Percentiles rank a stretch among this genome's conserved stretches.
phyloP scores from a whole-genome alignment of 2,888 invertebrate species.

The Blera fallax region DNA sequence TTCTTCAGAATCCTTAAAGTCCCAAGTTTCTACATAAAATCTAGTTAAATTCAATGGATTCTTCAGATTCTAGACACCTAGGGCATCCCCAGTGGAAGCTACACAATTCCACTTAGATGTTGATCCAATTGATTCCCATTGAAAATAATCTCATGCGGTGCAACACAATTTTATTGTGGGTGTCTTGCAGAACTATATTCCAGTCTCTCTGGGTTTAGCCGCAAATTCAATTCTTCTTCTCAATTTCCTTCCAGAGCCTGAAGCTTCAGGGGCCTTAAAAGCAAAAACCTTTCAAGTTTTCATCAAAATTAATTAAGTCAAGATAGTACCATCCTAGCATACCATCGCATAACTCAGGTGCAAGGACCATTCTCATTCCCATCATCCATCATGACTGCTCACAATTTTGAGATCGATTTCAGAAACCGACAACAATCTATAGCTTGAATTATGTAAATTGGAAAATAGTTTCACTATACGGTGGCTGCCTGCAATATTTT shows the following conservation, averaged over 20 bases:
- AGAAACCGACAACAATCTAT: conserved; percentile 35
- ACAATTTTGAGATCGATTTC: conserved; percentile 56
- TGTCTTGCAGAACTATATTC: neutral
- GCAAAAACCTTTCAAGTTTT: conserved; percentile 17
- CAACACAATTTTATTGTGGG: neutral
- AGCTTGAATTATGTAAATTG: conserved; percentile 59
- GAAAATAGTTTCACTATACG: conserved; percentile 50
- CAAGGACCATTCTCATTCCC: neutral
- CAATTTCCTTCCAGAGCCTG: neutral
- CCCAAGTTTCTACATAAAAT: neutral
- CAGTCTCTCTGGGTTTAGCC: neutral
- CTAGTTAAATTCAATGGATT: neutral
- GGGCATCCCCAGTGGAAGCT: neutral
- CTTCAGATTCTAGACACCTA: neutral
- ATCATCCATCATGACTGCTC: conserved; percentile 39
- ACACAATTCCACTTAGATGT: neutral
- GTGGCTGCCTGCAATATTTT: conserved; percentile 55
- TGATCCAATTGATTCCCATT: neutral
- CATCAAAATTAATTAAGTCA: conserved; percentile 37
- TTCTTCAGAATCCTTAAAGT: neutral
- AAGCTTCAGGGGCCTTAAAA: neutral
- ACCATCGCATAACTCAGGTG: neutral
- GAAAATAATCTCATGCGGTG: neutral
- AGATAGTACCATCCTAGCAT: neutral
- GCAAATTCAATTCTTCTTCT: conserved; percentile 6